Evolutionary conservation across 2,888 invertebrate species (phyloP).

Genomic region (Diplolepis rosae): DNA sequence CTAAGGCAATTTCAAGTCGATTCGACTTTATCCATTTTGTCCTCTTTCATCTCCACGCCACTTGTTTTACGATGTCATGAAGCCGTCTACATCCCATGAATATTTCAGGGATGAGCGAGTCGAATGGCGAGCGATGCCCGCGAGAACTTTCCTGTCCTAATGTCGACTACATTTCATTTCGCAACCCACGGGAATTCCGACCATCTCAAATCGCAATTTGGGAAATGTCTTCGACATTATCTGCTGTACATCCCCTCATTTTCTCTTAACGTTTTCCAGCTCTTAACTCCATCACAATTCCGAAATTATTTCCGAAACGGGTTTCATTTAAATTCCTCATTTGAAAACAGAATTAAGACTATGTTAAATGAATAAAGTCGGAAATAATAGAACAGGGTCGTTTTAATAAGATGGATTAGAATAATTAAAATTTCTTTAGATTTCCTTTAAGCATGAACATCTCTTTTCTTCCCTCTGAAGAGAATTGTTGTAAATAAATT

Average conservation of each 20-base stretch:
- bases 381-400: neutral
- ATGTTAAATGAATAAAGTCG: no score
- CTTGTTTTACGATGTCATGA: constrained; percentile 20
- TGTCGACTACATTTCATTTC: constrained; percentile 26
- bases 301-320: neutral
- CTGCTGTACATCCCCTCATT: neutral
- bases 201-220: constrained; percentile 24
- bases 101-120: constrained; percentile 22
- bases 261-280: neutral
- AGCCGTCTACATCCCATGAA: constrained; percentile 27
- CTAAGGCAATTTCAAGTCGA: constrained; percentile 16
- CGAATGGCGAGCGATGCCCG: constrained; percentile 13
- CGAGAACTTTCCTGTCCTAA: constrained; percentile 16
- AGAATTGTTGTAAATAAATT: no score
- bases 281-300: neutral
- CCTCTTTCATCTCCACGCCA: neutral
- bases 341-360: no score
- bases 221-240: constrained; percentile 28
- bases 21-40: constrained; percentile 28
- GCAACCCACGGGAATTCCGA: constrained; percentile 10
- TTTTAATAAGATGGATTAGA: neutral
- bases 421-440: no score
- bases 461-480: no score
- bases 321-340: neutral
- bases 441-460: no score